These are phyloP conservation scores for Drosophila auraria DNA, from an alignment of 1,140 invertebrate species.

Conservation along the genomic window DNA sequence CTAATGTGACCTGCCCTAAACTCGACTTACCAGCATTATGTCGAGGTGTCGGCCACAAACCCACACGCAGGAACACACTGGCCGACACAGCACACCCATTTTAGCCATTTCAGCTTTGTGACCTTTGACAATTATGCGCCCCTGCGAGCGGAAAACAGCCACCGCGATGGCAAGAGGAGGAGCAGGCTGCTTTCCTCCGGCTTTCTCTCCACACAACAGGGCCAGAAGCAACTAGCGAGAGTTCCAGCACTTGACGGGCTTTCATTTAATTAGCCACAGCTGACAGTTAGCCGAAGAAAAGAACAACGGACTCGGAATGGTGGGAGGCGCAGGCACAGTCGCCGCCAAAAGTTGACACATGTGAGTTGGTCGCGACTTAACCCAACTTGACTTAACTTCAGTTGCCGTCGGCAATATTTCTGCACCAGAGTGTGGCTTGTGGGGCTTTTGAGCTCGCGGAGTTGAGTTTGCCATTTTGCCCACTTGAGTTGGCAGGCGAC, in stretches of 20 bases:
- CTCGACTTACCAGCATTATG: conserved; percentile 29
- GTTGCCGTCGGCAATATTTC: conserved; percentile 44
- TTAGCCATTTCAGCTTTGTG: conserved; percentile 14
- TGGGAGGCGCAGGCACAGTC: conserved; percentile 26
- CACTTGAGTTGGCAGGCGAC: conserved; percentile 78
- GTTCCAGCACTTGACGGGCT: conserved; percentile 74
- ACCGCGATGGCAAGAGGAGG: conserved; percentile 5
- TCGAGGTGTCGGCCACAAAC: conserved; percentile 37
- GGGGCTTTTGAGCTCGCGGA: conserved; percentile 37
- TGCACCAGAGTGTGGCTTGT: conserved; percentile 20
- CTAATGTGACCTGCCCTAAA: conserved; percentile 16
- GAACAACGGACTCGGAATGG: conserved; percentile 41
- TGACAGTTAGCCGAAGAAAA: conserved; percentile 79
- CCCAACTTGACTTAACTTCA: conserved; percentile 22
- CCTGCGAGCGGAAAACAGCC: conserved; percentile 58
- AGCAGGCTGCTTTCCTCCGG: neutral
- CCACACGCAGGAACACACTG: conserved; percentile 11
- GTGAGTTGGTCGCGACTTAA: conserved; percentile 38
- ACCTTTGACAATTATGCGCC: conserved; percentile 70
- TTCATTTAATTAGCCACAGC: conserved; percentile 83
- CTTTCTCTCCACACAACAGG: conserved; percentile 7
- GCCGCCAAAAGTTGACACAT: conserved; percentile 51
- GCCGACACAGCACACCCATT: conserved; percentile 19
- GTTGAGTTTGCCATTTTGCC: conserved; percentile 62
- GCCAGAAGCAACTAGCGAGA: conserved; percentile 66